Conservation (phyloP, 2,888 invertebrate genomes). For the Clanis bilineata region DNA sequence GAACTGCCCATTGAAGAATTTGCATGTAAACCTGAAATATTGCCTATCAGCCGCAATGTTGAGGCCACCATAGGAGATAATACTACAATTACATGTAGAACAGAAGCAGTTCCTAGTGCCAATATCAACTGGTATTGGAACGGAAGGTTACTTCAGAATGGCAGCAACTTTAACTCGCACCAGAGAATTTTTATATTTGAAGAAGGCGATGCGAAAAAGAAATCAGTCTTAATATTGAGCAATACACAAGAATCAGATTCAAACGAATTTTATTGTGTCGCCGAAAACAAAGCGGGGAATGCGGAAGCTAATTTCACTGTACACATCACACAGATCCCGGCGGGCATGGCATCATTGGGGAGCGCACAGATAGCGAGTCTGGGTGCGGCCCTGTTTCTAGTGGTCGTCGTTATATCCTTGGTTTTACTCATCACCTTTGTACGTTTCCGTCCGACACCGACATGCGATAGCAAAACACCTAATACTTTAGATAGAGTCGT, state of each 20-base stretch:
- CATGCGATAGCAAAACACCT: conserved; percentile 89
- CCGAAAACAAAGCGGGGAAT: conserved; percentile 93
- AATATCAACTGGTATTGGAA: conserved; percentile 94
- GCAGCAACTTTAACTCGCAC: conserved; percentile 89
- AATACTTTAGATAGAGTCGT: conserved; percentile 88
- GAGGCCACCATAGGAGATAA: conserved; percentile 92
- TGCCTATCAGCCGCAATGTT: conserved; percentile 88
- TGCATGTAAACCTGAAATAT: conserved; percentile 91
- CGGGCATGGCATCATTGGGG: conserved; percentile 90
- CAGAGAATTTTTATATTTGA: conserved; percentile 90
- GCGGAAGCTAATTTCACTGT: conserved; percentile 95
- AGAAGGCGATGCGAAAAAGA: conserved; percentile 88
- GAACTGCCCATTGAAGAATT: conserved; percentile 91
- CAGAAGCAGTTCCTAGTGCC: conserved; percentile 91
- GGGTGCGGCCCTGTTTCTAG: conserved; percentile 90
- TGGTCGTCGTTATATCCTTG: conserved; percentile 88
- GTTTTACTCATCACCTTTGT: conserved; percentile 87
- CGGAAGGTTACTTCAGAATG: conserved; percentile 88
- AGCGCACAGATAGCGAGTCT: conserved; percentile 93
- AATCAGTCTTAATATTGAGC: conserved; percentile 88
- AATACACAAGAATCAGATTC: conserved; percentile 92
- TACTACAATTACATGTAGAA: conserved; percentile 91
- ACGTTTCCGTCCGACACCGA: conserved; percentile 87
- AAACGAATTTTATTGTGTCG: conserved; percentile 93
- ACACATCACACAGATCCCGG: conserved; percentile 89